These are phyloP conservation scores for Spicauda simplicius DNA, from an alignment of 2,888 invertebrate species.

Conservation along the genomic window DNA sequence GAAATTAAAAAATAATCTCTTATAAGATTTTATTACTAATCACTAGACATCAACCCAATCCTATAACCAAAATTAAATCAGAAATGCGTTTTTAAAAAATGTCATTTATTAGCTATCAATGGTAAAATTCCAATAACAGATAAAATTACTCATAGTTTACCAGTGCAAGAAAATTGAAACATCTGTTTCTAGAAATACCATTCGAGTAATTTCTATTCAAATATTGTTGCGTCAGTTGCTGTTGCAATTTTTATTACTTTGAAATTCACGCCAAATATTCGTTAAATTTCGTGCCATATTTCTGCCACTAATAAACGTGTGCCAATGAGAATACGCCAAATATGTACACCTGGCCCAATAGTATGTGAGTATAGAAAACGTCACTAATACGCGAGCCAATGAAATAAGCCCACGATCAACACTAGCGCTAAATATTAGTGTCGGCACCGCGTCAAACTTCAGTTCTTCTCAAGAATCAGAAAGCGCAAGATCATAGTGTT, in stretches of 20 bases:
- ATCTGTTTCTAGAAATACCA: background rate
- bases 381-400: conserved; percentile 82
- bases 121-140: no score
- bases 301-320: conserved; percentile 85
- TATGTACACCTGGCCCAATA: conserved; percentile 79
- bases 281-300: conserved; percentile 42
- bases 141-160: no score
- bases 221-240: conserved; percentile 22
- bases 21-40: no score
- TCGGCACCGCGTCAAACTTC: conserved; percentile 73
- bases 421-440: conserved; percentile 83
- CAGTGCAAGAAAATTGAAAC: no score
- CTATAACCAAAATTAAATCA: no score
- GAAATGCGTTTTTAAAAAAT: no score
- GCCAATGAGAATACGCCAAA: conserved; percentile 87
- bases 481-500: conserved; percentile 53
- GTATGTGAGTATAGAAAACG: conserved; percentile 57
- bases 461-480: conserved; percentile 76
- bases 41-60: no score
- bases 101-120: no score
- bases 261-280: conserved; percentile 65
- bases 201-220: background rate
- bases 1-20: no score
- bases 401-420: conserved; percentile 84
- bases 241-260: conserved; percentile 53